Evolutionary conservation across 2,113 vertebrate genomes (phyloP), one percentile per base, ranked within the genome.

Genomic region (Dromas ardeola): DNA sequence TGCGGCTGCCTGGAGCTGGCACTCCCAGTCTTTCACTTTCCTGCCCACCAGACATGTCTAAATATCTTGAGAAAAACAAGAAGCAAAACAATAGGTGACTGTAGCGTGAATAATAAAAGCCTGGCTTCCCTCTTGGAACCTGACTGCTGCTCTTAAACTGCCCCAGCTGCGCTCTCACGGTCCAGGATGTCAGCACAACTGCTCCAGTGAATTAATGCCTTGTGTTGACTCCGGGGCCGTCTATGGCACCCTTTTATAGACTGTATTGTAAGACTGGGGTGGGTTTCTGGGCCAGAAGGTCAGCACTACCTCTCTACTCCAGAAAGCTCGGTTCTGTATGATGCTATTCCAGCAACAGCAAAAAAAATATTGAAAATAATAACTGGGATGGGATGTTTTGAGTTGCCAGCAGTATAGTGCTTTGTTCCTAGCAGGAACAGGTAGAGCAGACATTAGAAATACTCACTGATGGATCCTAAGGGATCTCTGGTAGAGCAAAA

Each of bases 41-140:
- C 96, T 97, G 96, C 78, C 94, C 95, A 97, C 95, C 79, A 88
- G 96, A 96, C 97, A 88, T 47, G 89, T 96, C 95, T 97, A 97
- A 98, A 95, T 98, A 88, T 95, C 95, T 95, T 94, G 93, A 97
- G 97, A 93, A 98, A 98, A 98, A 97, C 97, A 98, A 98, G 97
- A 95, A 96, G 95, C 87, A 71, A 91, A 98, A 98, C 97, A 98
- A 98, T 97, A 97, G 97, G 74, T 86, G 86, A 91, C 96, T 98
- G 96, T 97, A 95, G 96, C 81, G 90, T 97, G 80, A 95, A 96
- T 95, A 97, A 97, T 91, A 96, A 90, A 97, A 95, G 81, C 88
- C 36, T 84, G 79, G 85, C 93, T 96, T 97, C 93, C 97, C 95
- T 95, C 90, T 92, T 90, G 95, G 95, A 97, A 98, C 91, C 74